Evolutionary conservation across 1,140 invertebrate genomes (phyloP), one percentile per base, ranked within the genome.

Genomic region (Ceratoteleas bidentatus): DNA sequence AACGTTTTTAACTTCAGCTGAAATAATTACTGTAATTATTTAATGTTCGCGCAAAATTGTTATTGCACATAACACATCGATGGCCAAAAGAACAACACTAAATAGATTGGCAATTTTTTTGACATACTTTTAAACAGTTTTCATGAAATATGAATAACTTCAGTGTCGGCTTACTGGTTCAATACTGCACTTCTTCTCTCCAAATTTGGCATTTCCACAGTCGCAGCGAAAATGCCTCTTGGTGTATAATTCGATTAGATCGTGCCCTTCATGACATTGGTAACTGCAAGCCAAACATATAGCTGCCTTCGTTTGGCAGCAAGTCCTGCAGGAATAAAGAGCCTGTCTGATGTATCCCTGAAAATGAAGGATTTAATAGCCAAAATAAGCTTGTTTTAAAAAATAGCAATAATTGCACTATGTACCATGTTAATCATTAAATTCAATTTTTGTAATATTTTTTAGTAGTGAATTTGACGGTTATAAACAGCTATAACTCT

Each of bases 221-320:
- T 99, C 99, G 91, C 98, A 99, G 45, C 97, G 93, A 85, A 99
- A 99, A 88, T 97, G 96, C 54, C 98, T 93, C 92, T 99, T 99
- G 0, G 99, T 99, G 87, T 99, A 99, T 0, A 99, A 92, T 91
- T 99, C 99, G 69, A 98, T 93, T 0, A 99, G 93, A 15, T 99
- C 96, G 92, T 99, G 99, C 32, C 96, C 96, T 86, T 98, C 98
- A 89, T 99, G 99, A 86, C 99, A 99, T 77, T 95, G 94, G 77
- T 97, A 95, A 85, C 96, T 96, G 89, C 99, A 99, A 11, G 98
- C 99, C 5, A 99, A 92, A 90, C 99, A 99, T 15, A 99, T 90
- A 38, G 97, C 98, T 62, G 97, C 97, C 66, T 92, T 90, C 80
- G 94, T 87, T 74, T 94, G 93, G 7, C 94, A 94, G 89, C 99